Evolutionary conservation across 2,888 invertebrate genomes (phyloP).

Genomic region (Ophraella communa): DNA sequence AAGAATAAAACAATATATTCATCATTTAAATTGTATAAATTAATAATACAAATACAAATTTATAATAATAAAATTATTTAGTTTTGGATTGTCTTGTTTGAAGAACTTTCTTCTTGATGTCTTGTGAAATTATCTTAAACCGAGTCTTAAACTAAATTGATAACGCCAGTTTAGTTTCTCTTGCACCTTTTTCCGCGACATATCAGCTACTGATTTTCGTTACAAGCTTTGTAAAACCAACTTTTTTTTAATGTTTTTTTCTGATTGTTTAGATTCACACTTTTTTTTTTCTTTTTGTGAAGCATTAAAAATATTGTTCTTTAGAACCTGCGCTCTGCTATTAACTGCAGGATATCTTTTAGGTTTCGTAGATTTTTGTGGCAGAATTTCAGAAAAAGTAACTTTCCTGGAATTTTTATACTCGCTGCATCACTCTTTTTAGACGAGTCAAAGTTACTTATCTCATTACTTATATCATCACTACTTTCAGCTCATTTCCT

Average conservation of each 20-base stretch:
- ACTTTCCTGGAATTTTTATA: neutral
- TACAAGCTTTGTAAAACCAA: neutral
- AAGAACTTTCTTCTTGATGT: too few species aligned
- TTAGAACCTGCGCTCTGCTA: slow-evolving; percentile 5
- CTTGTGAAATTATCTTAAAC: too few species aligned
- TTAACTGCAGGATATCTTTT: slow-evolving; percentile 2
- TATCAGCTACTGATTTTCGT: neutral
- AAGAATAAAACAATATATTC: too few species aligned
- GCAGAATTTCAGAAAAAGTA: neutral
- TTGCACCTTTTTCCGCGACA: too few species aligned
- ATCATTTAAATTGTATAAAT: too few species aligned
- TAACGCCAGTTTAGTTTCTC: too few species aligned
- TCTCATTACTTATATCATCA: neutral
- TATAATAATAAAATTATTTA: too few species aligned
- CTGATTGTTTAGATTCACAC: neutral
- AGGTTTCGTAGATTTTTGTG: neutral
- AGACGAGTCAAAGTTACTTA: neutral
- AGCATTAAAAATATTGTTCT: neutral
- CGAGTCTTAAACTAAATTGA: too few species aligned
- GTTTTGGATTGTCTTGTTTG: too few species aligned
- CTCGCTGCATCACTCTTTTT: neutral
- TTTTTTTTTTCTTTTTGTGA: neutral
- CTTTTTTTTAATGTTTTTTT: neutral
- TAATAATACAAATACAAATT: neutral
- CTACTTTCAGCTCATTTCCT: neutral